phyloP scores from a whole-genome alignment of 2,113 vertebrate species.

The Euleptes europaea region DNA sequence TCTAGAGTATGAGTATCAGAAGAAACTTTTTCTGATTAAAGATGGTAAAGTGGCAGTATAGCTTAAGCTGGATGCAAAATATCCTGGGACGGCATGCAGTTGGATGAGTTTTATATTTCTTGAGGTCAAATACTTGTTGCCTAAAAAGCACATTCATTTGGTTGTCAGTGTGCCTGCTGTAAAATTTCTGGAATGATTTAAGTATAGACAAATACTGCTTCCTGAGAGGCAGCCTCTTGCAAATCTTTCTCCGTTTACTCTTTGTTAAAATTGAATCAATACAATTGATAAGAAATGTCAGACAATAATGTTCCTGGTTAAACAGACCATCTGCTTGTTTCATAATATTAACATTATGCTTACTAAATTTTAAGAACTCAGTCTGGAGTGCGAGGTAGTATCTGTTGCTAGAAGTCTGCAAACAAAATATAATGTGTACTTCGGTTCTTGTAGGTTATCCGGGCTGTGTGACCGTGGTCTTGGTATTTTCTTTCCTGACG shows the following conservation, averaged over 20 bases:
- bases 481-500: too few relatives aligned
- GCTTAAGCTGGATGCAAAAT: not conserved
- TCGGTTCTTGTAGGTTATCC: too few relatives aligned
- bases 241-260: slow-evolving; percentile 67
- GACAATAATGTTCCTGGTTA: slow-evolving; percentile 70
- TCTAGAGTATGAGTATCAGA: not conserved
- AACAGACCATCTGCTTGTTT: slow-evolving; percentile 74
- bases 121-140: slow-evolving; percentile 26
- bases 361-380: slow-evolving; percentile 46
- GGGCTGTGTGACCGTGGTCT: too few relatives aligned
- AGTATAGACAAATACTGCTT: slow-evolving; percentile 43
- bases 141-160: slow-evolving; percentile 38
- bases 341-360: slow-evolving; percentile 56
- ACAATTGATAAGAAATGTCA: slow-evolving; percentile 76
- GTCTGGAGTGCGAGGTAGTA: slow-evolving; percentile 54
- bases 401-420: slow-evolving; percentile 44
- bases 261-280: slow-evolving; percentile 65
- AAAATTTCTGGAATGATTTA: slow-evolving; percentile 48
- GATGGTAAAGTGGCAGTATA: not conserved
- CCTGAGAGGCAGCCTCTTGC: slow-evolving; percentile 56
- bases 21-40: not conserved
- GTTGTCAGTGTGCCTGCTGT: slow-evolving; percentile 4
- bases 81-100: not conserved
- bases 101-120: not conserved
- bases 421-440: slow-evolving; percentile 35